A percentile compares a stretch with the other conserved stretches of the same genome.
These are phyloP conservation scores for Hippoglossus stenolepis DNA, from an alignment of 2,113 vertebrate species.

Conservation along the genomic window DNA sequence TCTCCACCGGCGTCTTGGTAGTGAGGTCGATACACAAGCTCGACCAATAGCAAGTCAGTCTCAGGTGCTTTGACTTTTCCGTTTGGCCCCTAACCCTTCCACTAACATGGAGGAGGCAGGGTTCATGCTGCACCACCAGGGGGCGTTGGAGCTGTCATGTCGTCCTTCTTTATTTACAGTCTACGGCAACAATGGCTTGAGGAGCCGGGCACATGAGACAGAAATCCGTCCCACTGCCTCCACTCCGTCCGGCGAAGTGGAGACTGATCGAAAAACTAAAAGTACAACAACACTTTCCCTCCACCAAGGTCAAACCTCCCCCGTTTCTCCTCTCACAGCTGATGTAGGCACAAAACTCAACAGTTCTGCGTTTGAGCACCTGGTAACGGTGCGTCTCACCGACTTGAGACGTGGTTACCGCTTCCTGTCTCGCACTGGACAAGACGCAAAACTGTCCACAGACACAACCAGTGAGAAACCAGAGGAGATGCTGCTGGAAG, in stretches of 20 bases:
- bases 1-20: background rate
- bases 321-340: conserved; percentile 9
- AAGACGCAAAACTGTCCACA: conserved; percentile 5
- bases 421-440: conserved; percentile 22
- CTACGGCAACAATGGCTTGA: background rate
- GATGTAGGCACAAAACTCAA: conserved; percentile 43
- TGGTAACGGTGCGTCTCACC: conserved; percentile 12
- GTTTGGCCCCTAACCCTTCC: too few relatives aligned
- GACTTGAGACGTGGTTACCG: conserved; percentile 1
- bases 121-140: background rate
- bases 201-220: background rate
- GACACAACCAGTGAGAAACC: background rate
- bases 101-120: background rate
- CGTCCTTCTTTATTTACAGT: too few relatives aligned
- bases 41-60: too few relatives aligned
- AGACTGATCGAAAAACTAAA: background rate
- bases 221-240: conserved; percentile 21
- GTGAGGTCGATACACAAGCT: too few relatives aligned
- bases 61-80: too few relatives aligned
- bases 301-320: conserved; percentile 18
- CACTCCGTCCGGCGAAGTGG: conserved; percentile 74
- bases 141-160: too few relatives aligned
- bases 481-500: conserved; percentile 11
- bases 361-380: conserved; percentile 27
- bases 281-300: conserved; percentile 12